These are phyloP conservation scores for Cephalopholis sonnerati DNA, from an alignment of 2,113 vertebrate genomes.

Conservation along the genomic window DNA sequence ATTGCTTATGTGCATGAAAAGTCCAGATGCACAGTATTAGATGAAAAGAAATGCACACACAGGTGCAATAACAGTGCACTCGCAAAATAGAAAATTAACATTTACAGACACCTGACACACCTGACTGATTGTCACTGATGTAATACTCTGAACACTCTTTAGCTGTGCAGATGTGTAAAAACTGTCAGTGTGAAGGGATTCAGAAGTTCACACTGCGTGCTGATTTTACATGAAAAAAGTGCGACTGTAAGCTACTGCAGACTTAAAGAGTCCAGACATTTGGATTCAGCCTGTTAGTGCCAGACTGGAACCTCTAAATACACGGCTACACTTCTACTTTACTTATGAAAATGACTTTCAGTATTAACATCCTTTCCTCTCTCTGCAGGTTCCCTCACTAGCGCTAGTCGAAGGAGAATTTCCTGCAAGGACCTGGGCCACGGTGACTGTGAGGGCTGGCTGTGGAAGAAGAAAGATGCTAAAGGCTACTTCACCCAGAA, in stretches of 20 bases:
- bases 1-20: not conserved
- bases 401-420: constrained; percentile 90
- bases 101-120: not conserved
- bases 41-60: not conserved
- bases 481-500: constrained; percentile 94
- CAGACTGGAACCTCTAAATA: not conserved
- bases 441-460: constrained; percentile 92
- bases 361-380: not conserved
- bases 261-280: not conserved
- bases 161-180: not conserved
- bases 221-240: not conserved
- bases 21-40: not conserved
- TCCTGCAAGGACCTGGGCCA: constrained; percentile 93
- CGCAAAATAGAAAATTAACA: constrained; percentile 8
- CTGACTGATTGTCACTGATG: constrained; percentile 5
- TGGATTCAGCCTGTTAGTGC: not conserved
- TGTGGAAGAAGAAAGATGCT: constrained; percentile 94
- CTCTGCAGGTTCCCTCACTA: constrained; percentile 86
- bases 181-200: not conserved
- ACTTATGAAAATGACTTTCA: not conserved
- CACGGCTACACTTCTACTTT: not conserved
- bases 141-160: not conserved
- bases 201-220: not conserved
- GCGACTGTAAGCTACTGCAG: not conserved
- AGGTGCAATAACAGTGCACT: not conserved